Percentiles rank a stretch among this genome's conserved stretches.
phyloP scores from a whole-genome alignment of 2,888 invertebrate genomes.

The Orthonychiurus folsomi region DNA sequence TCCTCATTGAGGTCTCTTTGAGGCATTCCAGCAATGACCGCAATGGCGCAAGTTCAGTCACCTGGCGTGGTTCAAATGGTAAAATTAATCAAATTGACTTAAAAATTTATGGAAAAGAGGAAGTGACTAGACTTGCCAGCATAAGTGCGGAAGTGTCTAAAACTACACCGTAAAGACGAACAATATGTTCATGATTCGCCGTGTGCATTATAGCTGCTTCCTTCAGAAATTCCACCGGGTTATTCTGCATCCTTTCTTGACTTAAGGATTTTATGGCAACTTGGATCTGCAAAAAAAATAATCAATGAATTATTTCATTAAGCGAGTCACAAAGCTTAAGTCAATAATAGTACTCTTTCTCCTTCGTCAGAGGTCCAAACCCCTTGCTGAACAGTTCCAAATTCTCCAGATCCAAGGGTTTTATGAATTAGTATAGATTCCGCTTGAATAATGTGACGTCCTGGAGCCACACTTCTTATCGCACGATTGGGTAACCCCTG shows the following conservation, averaged over 20 bases:
- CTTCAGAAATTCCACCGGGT: conserved; percentile 91
- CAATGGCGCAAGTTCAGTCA: conserved; percentile 90
- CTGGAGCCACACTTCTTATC: conserved; percentile 18
- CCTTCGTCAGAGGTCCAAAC: conserved; percentile 80
- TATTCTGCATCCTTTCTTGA: conserved; percentile 88
- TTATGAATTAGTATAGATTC: conserved; percentile 89
- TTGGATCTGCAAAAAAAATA: conserved; percentile 58
- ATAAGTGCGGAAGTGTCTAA: conserved; percentile 79
- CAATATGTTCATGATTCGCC: conserved; percentile 93
- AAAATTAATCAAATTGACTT: neutral
- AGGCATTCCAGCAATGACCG: conserved; percentile 91
- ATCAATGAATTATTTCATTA: conserved; percentile 2
- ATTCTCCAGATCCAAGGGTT: conserved; percentile 92
- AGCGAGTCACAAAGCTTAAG: neutral
- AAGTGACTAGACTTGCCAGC: conserved; percentile 48
- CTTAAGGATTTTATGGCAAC: conserved; percentile 95
- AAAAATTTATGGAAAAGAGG: neutral
- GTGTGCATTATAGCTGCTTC: conserved; percentile 98
- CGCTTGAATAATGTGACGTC: conserved; percentile 46
- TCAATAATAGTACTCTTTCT: conserved; percentile 58
- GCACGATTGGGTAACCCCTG: neutral
- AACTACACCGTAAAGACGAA: conserved; percentile 93
- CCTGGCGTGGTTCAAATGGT: conserved; percentile 47
- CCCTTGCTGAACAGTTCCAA: conserved; percentile 95
- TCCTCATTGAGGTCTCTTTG: conserved; percentile 78